Conservation (phyloP, 2,113 vertebrate species). For the Larimichthys crocea region DNA sequence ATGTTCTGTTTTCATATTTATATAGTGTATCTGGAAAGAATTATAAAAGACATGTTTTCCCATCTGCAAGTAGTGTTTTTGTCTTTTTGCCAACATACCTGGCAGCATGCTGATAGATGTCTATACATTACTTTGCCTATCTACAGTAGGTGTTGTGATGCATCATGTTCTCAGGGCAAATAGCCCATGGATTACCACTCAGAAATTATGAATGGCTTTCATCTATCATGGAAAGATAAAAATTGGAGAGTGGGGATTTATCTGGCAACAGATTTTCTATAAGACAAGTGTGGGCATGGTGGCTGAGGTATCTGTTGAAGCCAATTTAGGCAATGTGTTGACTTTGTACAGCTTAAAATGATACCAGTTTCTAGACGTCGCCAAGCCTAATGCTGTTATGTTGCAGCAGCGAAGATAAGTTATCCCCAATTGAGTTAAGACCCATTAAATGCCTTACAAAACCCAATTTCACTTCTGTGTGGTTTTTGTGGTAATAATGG, state of each 20-base stretch:
- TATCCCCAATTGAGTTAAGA: slow-evolving; percentile 32
- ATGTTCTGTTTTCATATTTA: too few relatives aligned
- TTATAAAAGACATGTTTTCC: neutral
- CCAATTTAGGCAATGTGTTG: slow-evolving; percentile 11
- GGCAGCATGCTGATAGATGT: too few relatives aligned
- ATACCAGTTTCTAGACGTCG: slow-evolving; percentile 11
- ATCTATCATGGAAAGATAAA: neutral
- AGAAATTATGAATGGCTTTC: neutral
- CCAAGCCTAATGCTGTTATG: slow-evolving; percentile 33
- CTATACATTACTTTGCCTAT: neutral
- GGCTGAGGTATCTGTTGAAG: neutral
- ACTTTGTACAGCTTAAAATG: slow-evolving; percentile 19
- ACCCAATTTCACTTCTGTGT: slow-evolving; percentile 32
- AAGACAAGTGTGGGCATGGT: neutral
- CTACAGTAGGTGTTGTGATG: neutral
- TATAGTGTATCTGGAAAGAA: too few relatives aligned
- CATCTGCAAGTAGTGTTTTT: neutral
- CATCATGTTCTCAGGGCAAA: neutral
- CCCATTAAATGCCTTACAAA: slow-evolving; percentile 40
- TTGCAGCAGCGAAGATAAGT: slow-evolving; percentile 30
- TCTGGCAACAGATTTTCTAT: neutral
- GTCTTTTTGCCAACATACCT: neutral
- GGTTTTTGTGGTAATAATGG: slow-evolving; percentile 35
- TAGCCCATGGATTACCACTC: neutral
- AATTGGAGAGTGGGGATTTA: neutral